Evolutionary conservation across 2,797 vertebrate species (phyloP), one percentile per base, ranked within the genome.

Genomic region (Ambastaia sidthimunki): DNA sequence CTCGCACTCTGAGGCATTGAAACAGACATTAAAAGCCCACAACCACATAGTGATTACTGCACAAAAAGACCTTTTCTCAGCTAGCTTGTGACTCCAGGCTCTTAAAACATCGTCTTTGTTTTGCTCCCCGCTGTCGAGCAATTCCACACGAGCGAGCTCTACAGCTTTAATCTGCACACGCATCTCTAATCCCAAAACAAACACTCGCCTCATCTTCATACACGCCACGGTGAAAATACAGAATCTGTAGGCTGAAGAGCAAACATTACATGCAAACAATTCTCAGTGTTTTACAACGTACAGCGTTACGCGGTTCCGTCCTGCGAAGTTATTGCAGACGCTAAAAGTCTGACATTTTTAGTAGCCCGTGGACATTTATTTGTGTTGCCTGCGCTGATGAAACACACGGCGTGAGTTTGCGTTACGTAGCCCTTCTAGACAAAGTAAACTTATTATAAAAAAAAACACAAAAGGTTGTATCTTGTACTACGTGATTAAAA

Each of bases 11-110:
- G 67, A 59, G 62, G 19, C 74, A 74, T n/a, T 55, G 75, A 76
- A 81, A 55, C 55, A 81, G 54, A 65, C 78, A 74, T 75, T 74
- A 52, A 48, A 81, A n/a, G n/a, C n/a, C n/a, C n/a, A n/a, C n/a
- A 28, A 28, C 28, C 28, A 28, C 28, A 28, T 4, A 28, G 28
- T 2, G 28, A 28, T 28, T 28, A 78, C 48, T 12, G 10, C 55
- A 76, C n/a, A 76, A 41, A 72, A 80, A 50, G 54, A 59, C 28
- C 28, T 28, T n/a, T 28, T 28, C 28, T 28, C 28, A 31, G 55
- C 47, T 55, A 31, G 65, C 23, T 54, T 34, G n/a, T 18, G 62
- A 54, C 67, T 63, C 9, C 28, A 68, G 73, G 68, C 44, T 76
- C 52, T 66, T 34, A 73, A 80, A 73, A 19, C 50, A 78, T 47